Evolutionary conservation across 1,140 invertebrate genomes (phyloP).

Genomic region (Oryctes rhinoceros): DNA sequence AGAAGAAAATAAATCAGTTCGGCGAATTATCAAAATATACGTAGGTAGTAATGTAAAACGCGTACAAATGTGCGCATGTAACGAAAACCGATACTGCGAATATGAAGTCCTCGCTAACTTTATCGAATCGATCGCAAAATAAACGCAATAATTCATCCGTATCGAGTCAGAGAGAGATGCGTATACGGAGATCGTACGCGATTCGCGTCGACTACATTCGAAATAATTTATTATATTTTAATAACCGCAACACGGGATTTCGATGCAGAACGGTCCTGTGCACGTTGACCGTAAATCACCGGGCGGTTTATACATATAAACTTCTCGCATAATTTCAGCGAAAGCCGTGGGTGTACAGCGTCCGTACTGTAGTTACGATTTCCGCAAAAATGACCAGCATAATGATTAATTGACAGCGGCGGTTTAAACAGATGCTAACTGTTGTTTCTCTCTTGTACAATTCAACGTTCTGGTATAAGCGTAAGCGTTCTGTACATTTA

Average conservation of each 20-base stretch:
- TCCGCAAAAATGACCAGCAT: slow-evolving; percentile 19
- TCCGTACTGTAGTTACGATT: slow-evolving; percentile 14
- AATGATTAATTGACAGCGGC: slow-evolving; percentile 2
- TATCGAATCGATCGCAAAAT: slow-evolving; percentile 16
- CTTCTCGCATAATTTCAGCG: slow-evolving; percentile 24
- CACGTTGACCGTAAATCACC: slow-evolving; percentile 24
- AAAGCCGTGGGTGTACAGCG: neutral
- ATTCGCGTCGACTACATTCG: slow-evolving; percentile 4
- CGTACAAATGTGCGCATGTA: neutral
- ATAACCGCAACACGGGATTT: slow-evolving; percentile 27
- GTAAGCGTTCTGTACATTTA: too few relatives aligned
- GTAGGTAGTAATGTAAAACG: slow-evolving; percentile 18
- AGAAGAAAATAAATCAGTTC: slow-evolving; percentile 19
- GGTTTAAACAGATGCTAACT: slow-evolving; percentile 22
- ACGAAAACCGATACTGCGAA: slow-evolving; percentile 5
- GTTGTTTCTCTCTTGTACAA: neutral
- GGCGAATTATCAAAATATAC: slow-evolving; percentile 28
- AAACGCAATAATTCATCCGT: slow-evolving; percentile 27
- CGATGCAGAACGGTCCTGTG: neutral
- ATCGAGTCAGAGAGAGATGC: too few relatives aligned
- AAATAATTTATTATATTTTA: slow-evolving; percentile 35
- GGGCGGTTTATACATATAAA: slow-evolving; percentile 6
- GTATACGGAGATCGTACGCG: neutral
- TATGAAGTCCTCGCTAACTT: slow-evolving; percentile 1
- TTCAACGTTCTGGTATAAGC: too few relatives aligned